Evolutionary conservation across 2,113 vertebrate genomes (phyloP).

Genomic region (Lophura nycthemera): DNA sequence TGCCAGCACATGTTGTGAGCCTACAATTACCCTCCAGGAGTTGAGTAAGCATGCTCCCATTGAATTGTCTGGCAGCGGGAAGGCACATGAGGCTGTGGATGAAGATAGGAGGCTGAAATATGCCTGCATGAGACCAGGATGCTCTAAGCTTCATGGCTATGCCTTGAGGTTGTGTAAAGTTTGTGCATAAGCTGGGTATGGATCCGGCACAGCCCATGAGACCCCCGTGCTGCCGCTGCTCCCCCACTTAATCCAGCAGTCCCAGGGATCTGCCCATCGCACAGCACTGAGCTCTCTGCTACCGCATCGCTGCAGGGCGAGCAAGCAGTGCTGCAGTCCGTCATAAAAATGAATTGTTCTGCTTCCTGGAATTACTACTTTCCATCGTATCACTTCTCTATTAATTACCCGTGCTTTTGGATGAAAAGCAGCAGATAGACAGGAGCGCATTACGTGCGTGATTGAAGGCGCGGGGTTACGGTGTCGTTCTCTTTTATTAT

Average conservation of each 20-base stretch:
- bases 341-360: conserved; percentile 21
- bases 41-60: conserved; percentile 33
- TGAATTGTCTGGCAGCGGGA: not conserved
- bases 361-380: conserved; percentile 56
- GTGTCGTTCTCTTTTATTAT: conserved; percentile 16
- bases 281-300: not conserved
- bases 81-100: not conserved
- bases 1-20: conserved; percentile 39
- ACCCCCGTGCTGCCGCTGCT: not conserved
- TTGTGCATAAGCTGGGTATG: not conserved
- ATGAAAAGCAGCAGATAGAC: conserved; percentile 27
- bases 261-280: not conserved
- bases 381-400: conserved; percentile 32
- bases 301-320: not conserved
- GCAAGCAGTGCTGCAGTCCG: not conserved
- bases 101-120: not conserved
- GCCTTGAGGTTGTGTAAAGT: not conserved
- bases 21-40: conserved; percentile 6
- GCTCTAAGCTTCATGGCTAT: not conserved
- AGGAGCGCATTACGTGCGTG: not conserved
- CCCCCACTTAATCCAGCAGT: not conserved
- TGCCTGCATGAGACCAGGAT: not conserved
- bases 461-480: not conserved
- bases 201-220: not conserved
- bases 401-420: conserved; percentile 35